A percentile compares a stretch with the other conserved stretches of the same genome.
These are phyloP conservation scores for Aplochiton taeniatus DNA, from an alignment of 2,797 vertebrate genomes.

Conservation along the genomic window DNA sequence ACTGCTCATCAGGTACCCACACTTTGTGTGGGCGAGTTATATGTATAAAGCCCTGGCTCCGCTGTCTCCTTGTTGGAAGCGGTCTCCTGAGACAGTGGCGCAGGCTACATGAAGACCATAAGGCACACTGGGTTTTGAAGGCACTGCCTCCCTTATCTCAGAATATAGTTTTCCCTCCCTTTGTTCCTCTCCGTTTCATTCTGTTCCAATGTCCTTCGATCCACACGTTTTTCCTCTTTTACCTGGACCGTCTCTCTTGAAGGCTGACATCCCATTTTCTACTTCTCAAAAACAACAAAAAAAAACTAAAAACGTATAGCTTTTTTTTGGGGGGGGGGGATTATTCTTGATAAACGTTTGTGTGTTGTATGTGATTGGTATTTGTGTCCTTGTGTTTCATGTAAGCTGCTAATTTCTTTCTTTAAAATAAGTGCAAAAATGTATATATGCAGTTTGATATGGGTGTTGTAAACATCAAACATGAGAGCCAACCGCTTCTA, in stretches of 20 bases:
- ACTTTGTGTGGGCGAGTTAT: conserved; percentile 63
- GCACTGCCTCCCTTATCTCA: conserved; percentile 48
- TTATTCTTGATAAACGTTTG: too few relatives aligned
- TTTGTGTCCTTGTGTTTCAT: too few relatives aligned
- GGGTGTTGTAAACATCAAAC: conserved; percentile 60
- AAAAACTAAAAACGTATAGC: too few relatives aligned
- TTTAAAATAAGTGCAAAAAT: too few relatives aligned
- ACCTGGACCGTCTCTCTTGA: too few relatives aligned
- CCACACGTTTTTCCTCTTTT: too few relatives aligned
- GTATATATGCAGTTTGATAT: background rate
- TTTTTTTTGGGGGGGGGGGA: background rate
- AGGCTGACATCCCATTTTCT: background rate
- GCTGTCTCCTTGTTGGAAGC: conserved; percentile 64
- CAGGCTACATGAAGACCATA: conserved; percentile 53
- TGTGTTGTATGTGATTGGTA: too few relatives aligned
- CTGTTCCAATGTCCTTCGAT: too few relatives aligned
- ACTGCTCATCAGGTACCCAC: conserved; percentile 69
- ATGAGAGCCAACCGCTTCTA: conserved; percentile 31
- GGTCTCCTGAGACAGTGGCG: conserved; percentile 64
- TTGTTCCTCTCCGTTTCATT: background rate
- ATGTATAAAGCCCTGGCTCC: conserved; percentile 64
- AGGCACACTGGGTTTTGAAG: conserved; percentile 46
- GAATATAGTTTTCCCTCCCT: conserved; percentile 11
- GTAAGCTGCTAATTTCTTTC: too few relatives aligned
- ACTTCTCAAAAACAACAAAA: too few relatives aligned